Evolutionary conservation across 2,888 invertebrate genomes (phyloP).

Genomic region (Dasysyrphus tricinctus): DNA sequence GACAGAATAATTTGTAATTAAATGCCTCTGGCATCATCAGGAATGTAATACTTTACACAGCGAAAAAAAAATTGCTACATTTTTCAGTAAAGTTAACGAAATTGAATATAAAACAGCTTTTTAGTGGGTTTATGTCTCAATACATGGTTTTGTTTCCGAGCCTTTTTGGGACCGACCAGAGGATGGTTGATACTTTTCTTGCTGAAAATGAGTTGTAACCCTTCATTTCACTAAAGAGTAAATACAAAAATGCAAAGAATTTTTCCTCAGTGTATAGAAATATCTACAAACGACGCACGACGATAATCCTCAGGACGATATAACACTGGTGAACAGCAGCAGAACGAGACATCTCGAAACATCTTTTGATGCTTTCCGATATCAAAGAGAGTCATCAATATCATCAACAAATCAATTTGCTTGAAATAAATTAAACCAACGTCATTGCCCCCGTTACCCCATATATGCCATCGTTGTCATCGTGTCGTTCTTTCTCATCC

Average conservation of each 20-base stretch:
- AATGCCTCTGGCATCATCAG: slow-evolving; percentile 5
- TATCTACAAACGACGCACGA: neutral
- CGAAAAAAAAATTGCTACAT: neutral
- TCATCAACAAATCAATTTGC: slow-evolving; percentile 70
- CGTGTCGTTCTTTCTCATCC: neutral
- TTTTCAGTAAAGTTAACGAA: neutral
- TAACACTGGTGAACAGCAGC: neutral
- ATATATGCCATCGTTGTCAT: neutral
- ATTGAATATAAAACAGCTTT: neutral
- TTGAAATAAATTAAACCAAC: slow-evolving; percentile 58
- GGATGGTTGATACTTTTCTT: too few relatives aligned
- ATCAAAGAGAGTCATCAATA: slow-evolving; percentile 69
- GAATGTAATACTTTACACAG: neutral
- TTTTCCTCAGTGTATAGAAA: neutral
- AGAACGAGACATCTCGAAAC: slow-evolving; percentile 25
- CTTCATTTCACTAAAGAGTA: too few relatives aligned
- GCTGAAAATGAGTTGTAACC: too few relatives aligned
- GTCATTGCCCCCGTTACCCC: neutral
- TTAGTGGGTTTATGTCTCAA: neutral
- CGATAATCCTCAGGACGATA: slow-evolving; percentile 3
- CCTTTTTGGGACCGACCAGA: too few relatives aligned
- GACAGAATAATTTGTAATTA: slow-evolving; percentile 53
- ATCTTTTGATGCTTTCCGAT: slow-evolving; percentile 63
- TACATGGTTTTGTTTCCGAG: too few relatives aligned
- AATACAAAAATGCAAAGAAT: too few relatives aligned